A percentile compares a stretch with the other conserved stretches of the same genome.
phyloP scores from a whole-genome alignment of 2,113 vertebrate species.

The Choloepus hoffmanni region DNA sequence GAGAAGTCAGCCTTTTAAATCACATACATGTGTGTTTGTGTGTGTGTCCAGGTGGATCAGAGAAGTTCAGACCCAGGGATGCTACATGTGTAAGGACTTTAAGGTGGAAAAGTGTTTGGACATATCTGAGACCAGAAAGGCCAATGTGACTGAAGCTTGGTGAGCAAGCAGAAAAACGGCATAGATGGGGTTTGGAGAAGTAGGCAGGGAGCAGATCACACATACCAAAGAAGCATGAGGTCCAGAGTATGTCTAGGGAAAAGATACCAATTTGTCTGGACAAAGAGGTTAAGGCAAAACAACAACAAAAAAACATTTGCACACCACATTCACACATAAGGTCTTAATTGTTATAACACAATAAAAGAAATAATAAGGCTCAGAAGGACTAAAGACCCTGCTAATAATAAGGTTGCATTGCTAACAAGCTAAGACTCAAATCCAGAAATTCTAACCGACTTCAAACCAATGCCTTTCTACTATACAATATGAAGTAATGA shows the following conservation, averaged over 20 bases:
- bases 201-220: background rate
- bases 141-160: background rate
- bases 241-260: background rate
- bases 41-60: background rate
- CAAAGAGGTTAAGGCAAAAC: background rate
- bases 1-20: conserved; percentile 32
- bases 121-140: background rate
- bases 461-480: conserved; percentile 43
- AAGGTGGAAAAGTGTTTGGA: background rate
- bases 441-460: conserved; percentile 6
- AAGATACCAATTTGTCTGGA: conserved; percentile 9
- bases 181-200: background rate
- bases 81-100: background rate
- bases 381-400: background rate
- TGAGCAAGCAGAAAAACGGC: conserved; percentile 28
- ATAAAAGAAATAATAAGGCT: conserved; percentile 20
- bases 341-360: conserved; percentile 29
- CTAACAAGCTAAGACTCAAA: conserved; percentile 32
- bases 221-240: background rate
- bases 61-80: background rate
- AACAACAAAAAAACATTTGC: background rate
- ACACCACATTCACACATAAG: background rate
- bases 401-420: background rate
- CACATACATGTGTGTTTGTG: too few species aligned
- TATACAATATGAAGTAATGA: conserved; percentile 29